Evolutionary conservation across 2,113 vertebrate species (phyloP).

Genomic region (Sigmodon hispidus): DNA sequence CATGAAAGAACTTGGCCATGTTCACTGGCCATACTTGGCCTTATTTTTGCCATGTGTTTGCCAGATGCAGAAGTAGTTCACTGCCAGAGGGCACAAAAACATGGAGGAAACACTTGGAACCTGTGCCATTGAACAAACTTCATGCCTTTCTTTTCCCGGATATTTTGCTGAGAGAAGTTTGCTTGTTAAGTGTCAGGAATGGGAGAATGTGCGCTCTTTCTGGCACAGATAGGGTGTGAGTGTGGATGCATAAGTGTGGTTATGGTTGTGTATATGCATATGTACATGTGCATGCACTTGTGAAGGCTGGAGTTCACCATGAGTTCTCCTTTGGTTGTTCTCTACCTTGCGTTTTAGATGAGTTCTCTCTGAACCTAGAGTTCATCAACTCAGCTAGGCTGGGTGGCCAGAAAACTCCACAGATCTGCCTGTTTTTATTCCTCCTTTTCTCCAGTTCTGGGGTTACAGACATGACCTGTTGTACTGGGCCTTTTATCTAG

Average conservation of each 20-base stretch:
- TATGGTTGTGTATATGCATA: background rate
- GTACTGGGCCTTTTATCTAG: background rate
- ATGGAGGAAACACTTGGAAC: conserved; percentile 55
- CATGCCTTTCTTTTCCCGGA: conserved; percentile 36
- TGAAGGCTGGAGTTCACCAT: background rate
- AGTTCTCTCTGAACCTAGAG: background rate
- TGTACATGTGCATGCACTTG: background rate
- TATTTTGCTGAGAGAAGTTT: conserved; percentile 30
- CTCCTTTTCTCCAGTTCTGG: background rate
- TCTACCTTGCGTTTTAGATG: background rate
- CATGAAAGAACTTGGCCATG: conserved; percentile 59
- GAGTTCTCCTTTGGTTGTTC: background rate
- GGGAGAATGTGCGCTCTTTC: background rate
- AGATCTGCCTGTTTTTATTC: too few species aligned
- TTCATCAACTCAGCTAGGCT: background rate
- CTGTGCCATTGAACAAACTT: conserved; percentile 3
- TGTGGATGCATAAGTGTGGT: background rate
- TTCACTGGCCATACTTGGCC: conserved; percentile 64
- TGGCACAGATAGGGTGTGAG: background rate
- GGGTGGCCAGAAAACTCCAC: background rate
- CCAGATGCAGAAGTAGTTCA: conserved; percentile 66
- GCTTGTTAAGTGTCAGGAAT: background rate
- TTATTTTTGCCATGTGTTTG: conserved; percentile 73
- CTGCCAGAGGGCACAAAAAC: conserved; percentile 58
- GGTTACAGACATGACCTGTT: background rate